Evolutionary conservation across 2,113 vertebrate species (phyloP).

Genomic region (Corvus hawaiiensis): DNA sequence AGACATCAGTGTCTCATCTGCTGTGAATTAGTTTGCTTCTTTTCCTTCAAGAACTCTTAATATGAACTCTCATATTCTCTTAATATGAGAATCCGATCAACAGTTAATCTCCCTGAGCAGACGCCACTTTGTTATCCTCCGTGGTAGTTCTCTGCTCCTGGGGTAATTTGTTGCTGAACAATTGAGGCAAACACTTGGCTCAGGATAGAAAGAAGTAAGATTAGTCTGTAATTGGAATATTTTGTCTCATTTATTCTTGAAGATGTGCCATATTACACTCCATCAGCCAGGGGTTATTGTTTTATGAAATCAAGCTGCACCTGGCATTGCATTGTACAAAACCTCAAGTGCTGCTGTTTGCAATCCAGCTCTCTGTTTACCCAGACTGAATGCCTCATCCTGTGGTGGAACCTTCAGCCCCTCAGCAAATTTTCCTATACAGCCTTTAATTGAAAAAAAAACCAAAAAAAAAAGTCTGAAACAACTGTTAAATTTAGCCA

Average conservation of each 20-base stretch:
- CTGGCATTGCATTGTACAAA: slow-evolving; percentile 38
- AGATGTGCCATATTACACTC: slow-evolving; percentile 71
- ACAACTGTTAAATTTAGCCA: background rate
- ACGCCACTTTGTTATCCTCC: background rate
- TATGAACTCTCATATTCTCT: background rate
- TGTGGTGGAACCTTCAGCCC: background rate
- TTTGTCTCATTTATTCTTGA: slow-evolving; percentile 78
- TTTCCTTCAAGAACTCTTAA: background rate
- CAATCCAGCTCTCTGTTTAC: background rate
- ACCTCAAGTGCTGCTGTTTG: background rate
- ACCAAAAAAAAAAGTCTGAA: background rate
- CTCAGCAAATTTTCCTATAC: background rate
- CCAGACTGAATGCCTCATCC: background rate
- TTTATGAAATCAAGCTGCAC: slow-evolving; percentile 62
- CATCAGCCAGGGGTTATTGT: slow-evolving; percentile 67
- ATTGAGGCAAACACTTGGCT: slow-evolving; percentile 69
- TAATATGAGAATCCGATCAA: background rate
- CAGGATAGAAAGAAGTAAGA: slow-evolving; percentile 53
- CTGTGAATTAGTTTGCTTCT: slow-evolving; percentile 36
- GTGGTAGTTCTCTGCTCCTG: slow-evolving; percentile 8
- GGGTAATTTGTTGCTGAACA: slow-evolving; percentile 67
- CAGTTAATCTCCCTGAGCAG: slow-evolving; percentile 27
- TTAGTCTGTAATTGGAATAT: slow-evolving; percentile 72
- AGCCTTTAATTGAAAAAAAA: background rate
- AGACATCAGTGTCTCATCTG: slow-evolving; percentile 45